These are phyloP conservation scores for Gracilinanus agilis DNA, from an alignment of 2,113 vertebrate genomes.

Conservation along the genomic window DNA sequence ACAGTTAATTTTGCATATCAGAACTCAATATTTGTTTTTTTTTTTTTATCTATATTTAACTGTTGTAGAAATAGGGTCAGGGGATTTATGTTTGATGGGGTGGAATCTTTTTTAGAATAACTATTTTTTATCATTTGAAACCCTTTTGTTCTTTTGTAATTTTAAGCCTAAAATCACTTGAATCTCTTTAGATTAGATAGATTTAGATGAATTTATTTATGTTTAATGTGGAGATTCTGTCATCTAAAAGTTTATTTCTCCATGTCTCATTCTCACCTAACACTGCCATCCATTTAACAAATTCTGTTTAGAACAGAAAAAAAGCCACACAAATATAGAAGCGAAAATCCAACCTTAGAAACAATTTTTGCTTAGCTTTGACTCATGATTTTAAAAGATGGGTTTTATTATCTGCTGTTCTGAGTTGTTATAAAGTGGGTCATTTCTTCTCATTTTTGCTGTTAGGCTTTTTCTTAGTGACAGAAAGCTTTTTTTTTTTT, in stretches of 20 bases:
- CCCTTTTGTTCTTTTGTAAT: background rate
- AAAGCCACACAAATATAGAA: background rate
- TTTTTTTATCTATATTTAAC: background rate
- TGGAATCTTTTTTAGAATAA: background rate
- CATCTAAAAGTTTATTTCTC: background rate
- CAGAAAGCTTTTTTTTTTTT: too few relatives aligned
- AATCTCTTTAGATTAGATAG: background rate
- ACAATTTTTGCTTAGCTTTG: background rate
- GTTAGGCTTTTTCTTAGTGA: background rate
- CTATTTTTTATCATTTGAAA: background rate
- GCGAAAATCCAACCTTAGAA: background rate
- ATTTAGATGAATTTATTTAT: background rate
- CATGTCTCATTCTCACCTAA: background rate
- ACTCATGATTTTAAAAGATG: background rate
- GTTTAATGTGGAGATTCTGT: background rate
- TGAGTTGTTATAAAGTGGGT: background rate
- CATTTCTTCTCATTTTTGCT: background rate
- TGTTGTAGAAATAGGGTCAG: background rate
- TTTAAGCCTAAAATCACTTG: background rate
- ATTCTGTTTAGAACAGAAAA: too few relatives aligned
- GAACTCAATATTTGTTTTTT: too few relatives aligned
- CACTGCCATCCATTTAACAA: background rate
- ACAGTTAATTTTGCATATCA: background rate
- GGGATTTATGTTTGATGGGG: background rate
- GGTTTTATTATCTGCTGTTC: background rate